Evolutionary conservation across 2,888 invertebrate species (phyloP), one percentile per base, ranked within the genome.

Genomic region (Thalpophila matura): DNA sequence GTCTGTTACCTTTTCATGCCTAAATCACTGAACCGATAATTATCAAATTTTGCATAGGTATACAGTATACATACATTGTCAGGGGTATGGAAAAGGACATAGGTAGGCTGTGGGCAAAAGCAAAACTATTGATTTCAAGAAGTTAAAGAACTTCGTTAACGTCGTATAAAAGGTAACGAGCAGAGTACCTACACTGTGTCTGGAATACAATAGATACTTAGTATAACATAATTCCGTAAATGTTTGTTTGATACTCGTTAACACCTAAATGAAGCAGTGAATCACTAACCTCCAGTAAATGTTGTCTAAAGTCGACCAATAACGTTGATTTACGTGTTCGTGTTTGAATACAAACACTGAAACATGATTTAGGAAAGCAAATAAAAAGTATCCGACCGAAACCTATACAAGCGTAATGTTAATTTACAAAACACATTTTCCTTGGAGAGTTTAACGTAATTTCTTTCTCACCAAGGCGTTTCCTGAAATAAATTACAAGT

Each of bases 401-500:
- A 86, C 84, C 87, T 85, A 89, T 86, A 89, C 85, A 85, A 84
- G 86, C 86, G 86, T 89, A 89, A 89, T 89, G 90, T 90, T 91
- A 93, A 93, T 93, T 92, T 91, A 90, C 89, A 93, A 92, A 93
- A 93, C 93, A 94, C 91, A 94, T 93, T 95, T 93, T 92, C 92
- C 90, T 92, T 90, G 84, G 89, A 90, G 93, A 91, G 92, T 92
- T 92, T 88, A 91, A 91, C 90, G 90, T 91, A 93, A 94, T 94
- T 94, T 93, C 91, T 94, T 94, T 94, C 90, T 91, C 92, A 90
- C 92, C 90, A 89, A 92, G 92, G 92, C 91, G 89, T 92, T 94
- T 94, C 94, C 94, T 93, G 93, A 93, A 94, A 95, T 94, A 94
- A 95, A 95, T 95, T 94, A 95, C 94, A 93, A 94, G 94, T 95